phyloP scores from a whole-genome alignment of 2,113 vertebrate species.

The Chlamydotis undulata region DNA sequence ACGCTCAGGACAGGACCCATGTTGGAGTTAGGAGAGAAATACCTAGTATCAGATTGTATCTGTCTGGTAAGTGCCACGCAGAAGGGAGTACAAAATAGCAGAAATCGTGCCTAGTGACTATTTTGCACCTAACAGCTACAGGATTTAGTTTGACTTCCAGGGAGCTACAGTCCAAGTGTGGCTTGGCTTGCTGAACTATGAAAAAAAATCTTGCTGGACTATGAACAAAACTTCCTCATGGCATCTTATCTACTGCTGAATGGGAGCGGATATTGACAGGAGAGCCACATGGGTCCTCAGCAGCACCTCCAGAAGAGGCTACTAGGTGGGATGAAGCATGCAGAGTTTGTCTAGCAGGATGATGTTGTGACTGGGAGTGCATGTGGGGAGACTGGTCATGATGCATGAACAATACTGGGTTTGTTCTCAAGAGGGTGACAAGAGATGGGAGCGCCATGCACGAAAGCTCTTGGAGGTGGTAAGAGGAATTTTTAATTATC shows the following conservation, averaged over 20 bases:
- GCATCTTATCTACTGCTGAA: not conserved
- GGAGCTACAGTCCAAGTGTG: not conserved
- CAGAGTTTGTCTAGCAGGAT: not conserved
- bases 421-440: not conserved
- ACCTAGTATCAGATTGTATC: not conserved
- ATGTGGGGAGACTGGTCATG: not conserved
- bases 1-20: not conserved
- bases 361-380: not conserved
- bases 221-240: not conserved
- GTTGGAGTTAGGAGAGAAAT: not conserved
- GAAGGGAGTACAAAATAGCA: not conserved
- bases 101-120: not conserved
- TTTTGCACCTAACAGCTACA: not conserved
- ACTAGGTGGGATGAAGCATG: not conserved
- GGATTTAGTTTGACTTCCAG: not conserved
- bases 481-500: not conserved
- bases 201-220: not conserved
- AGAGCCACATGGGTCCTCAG: not conserved
- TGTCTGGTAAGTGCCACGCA: not conserved
- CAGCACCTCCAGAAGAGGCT: not conserved
- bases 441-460: not conserved
- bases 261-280: not conserved
- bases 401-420: not conserved
- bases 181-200: not conserved
- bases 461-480: not conserved